Conservation (phyloP, 2,888 invertebrate genomes). For the Drosophila vallismaia region DNA sequence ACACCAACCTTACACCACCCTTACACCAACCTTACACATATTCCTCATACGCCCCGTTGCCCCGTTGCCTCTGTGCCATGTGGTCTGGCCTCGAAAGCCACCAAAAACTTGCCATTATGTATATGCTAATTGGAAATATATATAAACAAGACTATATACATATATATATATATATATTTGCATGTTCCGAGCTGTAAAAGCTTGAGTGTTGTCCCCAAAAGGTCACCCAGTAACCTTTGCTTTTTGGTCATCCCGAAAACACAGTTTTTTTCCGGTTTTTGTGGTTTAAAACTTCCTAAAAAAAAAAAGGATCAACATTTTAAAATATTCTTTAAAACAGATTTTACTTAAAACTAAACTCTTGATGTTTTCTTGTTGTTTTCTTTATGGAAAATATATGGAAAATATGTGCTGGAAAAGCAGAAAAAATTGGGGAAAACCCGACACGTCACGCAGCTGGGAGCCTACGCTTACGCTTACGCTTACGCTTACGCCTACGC, state of each 20-base stretch:
- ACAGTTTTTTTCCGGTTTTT: not conserved
- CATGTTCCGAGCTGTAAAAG: not conserved
- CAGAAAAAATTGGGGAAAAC: not conserved
- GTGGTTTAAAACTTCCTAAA: constrained; percentile 12
- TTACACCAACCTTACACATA: not conserved
- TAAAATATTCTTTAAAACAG: not conserved
- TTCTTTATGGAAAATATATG: constrained; percentile 18
- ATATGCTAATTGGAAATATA: constrained; percentile 30
- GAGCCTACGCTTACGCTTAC: too few relatives aligned
- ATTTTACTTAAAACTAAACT: constrained; percentile 13
- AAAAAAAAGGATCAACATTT: constrained; percentile 13
- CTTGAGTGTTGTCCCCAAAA: constrained; percentile 7
- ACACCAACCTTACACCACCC: not conserved
- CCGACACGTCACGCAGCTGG: constrained; percentile 43
- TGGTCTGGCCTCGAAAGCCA: constrained; percentile 1
- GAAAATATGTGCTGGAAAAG: constrained; percentile 5
- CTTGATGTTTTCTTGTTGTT: not conserved
- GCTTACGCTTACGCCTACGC: constrained; percentile 1
- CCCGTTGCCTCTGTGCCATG: not conserved
- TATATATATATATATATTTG: too few relatives aligned
- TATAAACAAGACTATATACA: too few relatives aligned
- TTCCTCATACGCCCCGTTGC: not conserved
- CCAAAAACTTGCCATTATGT: constrained; percentile 23
- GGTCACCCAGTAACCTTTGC: constrained; percentile 2
- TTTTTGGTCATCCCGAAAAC: not conserved